Evolutionary conservation across 2,797 vertebrate species (phyloP), one percentile per base, ranked within the genome.

Genomic region (Parambassis ranga): DNA sequence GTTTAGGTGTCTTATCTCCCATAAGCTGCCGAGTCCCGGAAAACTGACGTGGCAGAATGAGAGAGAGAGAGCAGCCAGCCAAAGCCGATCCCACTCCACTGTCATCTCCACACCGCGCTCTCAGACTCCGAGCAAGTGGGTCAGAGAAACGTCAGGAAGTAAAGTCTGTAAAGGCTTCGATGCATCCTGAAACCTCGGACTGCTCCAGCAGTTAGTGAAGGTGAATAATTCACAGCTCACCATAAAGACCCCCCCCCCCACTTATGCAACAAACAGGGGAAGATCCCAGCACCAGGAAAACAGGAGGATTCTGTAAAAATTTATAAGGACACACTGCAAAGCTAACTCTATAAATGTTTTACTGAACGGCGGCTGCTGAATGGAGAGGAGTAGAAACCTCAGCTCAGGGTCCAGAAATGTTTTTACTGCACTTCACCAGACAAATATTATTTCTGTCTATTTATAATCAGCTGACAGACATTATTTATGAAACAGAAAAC

Each of bases 241-340:
- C 62, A 50, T 81, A 72, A 86, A 90, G 86, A 89, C 15, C n/a
- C 20, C 10, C 10, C 43, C 28, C 63, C 66, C n/a, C n/a, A n/a
- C n/a, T 90, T 90, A 86, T 13, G 82, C 84, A 91, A 90, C 86
- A 86, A 90, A 85, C 72, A 46, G n/a, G 55, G 63, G 83, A 83
- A 64, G 48, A 59, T n/a, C 67, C 63, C 65, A n/a, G 56, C 66
- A 42, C 32, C 24, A 15, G 33, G 7, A 53, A 48, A 60, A 59
- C 64, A 39, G 16, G 52, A 55, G 27, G 44, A 62, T 74, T 75
- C 64, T 41, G 66, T 84, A 76, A 87, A 90, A 91, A 92, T 93
- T 90, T 92, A 92, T 91, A 90, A 92, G 89, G 88, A 90, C 87
- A 89, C 71, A 81, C 80, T 60, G 82, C 81, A 86, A 91, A 90